These are phyloP conservation scores for Valencia hispanica DNA, from an alignment of 2,797 vertebrate genomes.

Conservation along the genomic window DNA sequence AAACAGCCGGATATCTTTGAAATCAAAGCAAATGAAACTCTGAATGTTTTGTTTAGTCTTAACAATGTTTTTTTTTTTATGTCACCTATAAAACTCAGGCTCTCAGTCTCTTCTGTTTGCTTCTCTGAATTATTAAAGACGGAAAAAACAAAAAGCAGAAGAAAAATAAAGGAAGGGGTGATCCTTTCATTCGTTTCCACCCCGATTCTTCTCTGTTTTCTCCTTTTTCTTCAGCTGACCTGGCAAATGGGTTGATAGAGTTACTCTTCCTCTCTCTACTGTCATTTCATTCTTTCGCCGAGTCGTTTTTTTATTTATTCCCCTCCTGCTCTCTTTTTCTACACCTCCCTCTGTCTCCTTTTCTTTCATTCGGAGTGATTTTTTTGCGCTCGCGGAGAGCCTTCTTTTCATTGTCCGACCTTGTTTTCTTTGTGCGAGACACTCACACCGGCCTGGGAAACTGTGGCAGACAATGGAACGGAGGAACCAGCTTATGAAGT, in stretches of 20 bases:
- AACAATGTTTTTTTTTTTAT: constrained; percentile 10
- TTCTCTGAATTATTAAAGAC: constrained; percentile 75
- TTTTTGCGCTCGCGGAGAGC: constrained; percentile 25
- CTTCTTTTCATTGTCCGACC: constrained; percentile 62
- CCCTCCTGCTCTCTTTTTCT: constrained; percentile 29
- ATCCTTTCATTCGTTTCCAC: constrained; percentile 40
- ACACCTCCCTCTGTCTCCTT: constrained; percentile 32
- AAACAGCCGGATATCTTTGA: neutral
- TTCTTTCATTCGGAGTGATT: constrained; percentile 61
- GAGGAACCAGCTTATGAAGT: constrained; percentile 31
- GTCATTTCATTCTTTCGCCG: constrained; percentile 33
- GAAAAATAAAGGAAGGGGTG: constrained; percentile 47
- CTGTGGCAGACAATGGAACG: constrained; percentile 57
- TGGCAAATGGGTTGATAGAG: constrained; percentile 69
- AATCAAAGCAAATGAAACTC: neutral
- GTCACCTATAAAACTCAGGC: constrained; percentile 32
- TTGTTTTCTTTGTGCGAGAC: constrained; percentile 70
- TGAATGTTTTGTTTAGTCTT: neutral
- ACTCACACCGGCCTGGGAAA: constrained; percentile 72
- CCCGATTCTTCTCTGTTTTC: constrained; percentile 32
- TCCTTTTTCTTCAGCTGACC: constrained; percentile 71
- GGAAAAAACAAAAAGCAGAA: constrained; percentile 73
- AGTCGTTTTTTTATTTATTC: constrained; percentile 56
- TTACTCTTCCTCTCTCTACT: constrained; percentile 56
- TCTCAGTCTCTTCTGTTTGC: constrained; percentile 63